Evolutionary conservation across 1,140 invertebrate species (phyloP).

Genomic region (Agraylea sexmaculata): DNA sequence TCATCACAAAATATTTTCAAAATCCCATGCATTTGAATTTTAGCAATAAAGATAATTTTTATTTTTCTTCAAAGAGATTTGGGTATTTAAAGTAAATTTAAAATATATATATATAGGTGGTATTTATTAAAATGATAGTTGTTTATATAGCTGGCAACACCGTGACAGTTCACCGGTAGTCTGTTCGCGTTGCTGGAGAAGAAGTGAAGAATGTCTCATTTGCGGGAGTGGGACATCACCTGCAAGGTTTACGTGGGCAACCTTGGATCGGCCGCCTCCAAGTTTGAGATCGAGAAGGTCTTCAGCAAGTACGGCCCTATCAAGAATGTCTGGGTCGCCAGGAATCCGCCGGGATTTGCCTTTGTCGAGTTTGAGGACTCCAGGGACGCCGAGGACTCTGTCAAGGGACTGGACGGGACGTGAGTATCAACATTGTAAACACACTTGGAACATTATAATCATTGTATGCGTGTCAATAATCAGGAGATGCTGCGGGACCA

Average conservation of each 20-base stretch:
- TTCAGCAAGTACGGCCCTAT: constrained; percentile 92
- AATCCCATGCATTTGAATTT: no score
- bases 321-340: constrained; percentile 94
- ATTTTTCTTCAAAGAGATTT: no score
- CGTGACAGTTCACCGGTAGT: no score
- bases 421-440: constrained; percentile 40
- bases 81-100: no score
- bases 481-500: constrained; percentile 69
- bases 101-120: no score
- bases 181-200: no score
- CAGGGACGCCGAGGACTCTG: constrained; percentile 93
- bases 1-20: no score
- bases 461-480: constrained; percentile 21
- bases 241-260: constrained; percentile 99
- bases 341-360: constrained; percentile 90
- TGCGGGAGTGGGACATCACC: constrained; percentile 83
- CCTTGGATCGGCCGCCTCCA: constrained; percentile 80
- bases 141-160: no score
- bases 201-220: constrained; percentile 70
- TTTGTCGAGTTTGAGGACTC: constrained; percentile 98
- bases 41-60: no score
- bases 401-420: constrained; percentile 90
- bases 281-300: constrained; percentile 82
- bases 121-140: no score
- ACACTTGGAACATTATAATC: not conserved